phyloP scores from a whole-genome alignment of 2,113 vertebrate species.

The Ciconia maguari region DNA sequence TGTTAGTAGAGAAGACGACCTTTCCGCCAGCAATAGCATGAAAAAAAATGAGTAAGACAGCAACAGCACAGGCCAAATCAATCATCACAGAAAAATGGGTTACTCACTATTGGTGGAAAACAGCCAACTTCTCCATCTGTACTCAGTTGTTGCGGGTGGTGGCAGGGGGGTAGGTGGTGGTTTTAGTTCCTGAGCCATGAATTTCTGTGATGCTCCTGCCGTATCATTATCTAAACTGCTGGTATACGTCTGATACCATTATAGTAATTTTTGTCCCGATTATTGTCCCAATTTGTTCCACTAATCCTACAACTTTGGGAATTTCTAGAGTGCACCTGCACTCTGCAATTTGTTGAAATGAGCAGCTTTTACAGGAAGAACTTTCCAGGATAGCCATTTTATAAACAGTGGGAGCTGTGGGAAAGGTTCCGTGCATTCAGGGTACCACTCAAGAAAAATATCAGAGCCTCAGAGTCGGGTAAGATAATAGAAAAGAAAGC shows the following conservation, averaged over 20 bases:
- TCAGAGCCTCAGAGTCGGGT: not conserved
- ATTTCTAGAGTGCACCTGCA: not conserved
- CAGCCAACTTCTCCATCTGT: conserved; percentile 34
- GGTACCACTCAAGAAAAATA: not conserved
- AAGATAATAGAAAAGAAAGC: not conserved
- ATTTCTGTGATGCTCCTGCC: not conserved
- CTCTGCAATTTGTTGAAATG: not conserved
- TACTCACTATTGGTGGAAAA: conserved; percentile 24
- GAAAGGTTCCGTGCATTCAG: not conserved
- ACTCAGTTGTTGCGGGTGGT: not conserved
- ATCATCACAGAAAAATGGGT: conserved; percentile 47
- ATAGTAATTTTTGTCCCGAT: not conserved
- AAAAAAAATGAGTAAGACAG: not conserved
- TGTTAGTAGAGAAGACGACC: not conserved
- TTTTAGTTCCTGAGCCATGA: not conserved
- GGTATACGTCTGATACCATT: not conserved
- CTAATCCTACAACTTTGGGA: not conserved
- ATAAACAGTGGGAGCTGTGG: not conserved
- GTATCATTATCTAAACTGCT: not conserved
- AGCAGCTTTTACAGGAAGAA: not conserved
- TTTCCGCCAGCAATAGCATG: conserved; percentile 15
- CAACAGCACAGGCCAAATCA: conserved; percentile 20
- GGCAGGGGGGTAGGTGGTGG: not conserved
- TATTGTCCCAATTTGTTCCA: not conserved
- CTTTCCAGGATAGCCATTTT: not conserved